phyloP scores from a whole-genome alignment of 1,140 invertebrate genomes.

The Bombus pascuorum region DNA sequence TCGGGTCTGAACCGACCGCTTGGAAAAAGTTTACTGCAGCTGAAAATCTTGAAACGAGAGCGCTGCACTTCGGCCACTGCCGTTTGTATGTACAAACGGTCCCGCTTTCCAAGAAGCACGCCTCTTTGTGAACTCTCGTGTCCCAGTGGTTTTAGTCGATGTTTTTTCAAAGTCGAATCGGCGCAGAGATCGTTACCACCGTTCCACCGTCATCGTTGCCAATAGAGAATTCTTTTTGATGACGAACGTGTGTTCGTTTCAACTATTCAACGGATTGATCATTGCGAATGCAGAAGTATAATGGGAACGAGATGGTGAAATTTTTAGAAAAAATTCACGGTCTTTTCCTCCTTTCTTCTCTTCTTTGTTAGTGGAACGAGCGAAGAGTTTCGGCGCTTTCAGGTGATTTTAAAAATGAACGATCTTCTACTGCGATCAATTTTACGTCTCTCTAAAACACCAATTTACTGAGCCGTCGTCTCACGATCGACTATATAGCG shows the following conservation, averaged over 20 bases:
- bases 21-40: slow-evolving; percentile 28
- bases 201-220: not conserved
- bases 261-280: not conserved
- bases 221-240: not conserved
- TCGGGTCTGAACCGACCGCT: not conserved
- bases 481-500: too few relatives aligned
- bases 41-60: slow-evolving; percentile 41
- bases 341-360: not conserved
- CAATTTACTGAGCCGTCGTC: too few relatives aligned
- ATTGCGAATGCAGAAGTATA: not conserved
- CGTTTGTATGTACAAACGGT: slow-evolving; percentile 1
- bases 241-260: not conserved
- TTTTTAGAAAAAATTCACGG: not conserved
- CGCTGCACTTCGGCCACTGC: slow-evolving; percentile 12
- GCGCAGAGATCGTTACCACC: not conserved
- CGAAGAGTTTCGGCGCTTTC: too few relatives aligned
- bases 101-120: not conserved
- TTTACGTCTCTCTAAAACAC: too few relatives aligned
- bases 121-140: not conserved
- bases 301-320: not conserved
- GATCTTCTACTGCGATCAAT: too few relatives aligned
- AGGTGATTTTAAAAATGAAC: too few relatives aligned
- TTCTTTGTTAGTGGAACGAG: not conserved
- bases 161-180: not conserved
- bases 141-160: not conserved